Conservation (phyloP, 2,797 vertebrate species). For the Acropternis orthonyx region DNA sequence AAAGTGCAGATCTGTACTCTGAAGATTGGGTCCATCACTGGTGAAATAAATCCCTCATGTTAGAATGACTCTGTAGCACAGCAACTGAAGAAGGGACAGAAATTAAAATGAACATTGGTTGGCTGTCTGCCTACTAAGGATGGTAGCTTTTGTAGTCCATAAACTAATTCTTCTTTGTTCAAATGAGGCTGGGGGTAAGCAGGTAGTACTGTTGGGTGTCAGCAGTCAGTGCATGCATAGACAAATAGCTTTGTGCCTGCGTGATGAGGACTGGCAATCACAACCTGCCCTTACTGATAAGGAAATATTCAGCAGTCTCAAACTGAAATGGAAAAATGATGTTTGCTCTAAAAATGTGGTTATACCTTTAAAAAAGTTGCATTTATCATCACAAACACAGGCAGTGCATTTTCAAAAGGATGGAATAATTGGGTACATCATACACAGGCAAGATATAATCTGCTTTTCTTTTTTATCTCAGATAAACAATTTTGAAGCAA, state of each 20-base stretch:
- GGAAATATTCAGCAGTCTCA: background rate
- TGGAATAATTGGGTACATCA: background rate
- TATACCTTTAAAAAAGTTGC: background rate
- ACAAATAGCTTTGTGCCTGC: background rate
- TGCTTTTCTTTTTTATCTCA: background rate
- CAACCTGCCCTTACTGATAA: background rate
- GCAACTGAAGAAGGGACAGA: background rate
- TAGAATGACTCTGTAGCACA: background rate
- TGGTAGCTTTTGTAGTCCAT: background rate
- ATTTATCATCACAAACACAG: background rate
- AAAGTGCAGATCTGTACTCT: rapidly evolving
- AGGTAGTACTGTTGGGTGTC: background rate
- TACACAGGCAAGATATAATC: background rate
- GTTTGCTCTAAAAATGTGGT: background rate
- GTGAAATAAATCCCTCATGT: background rate
- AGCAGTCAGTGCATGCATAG: background rate
- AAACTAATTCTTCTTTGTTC: background rate
- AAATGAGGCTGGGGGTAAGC: background rate
- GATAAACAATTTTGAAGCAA: background rate
- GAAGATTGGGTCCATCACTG: background rate
- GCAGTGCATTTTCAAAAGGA: background rate
- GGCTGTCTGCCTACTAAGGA: background rate
- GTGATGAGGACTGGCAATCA: background rate
- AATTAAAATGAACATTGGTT: background rate
- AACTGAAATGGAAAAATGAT: background rate